Base-by-base conservation (phyloP, 1,140 invertebrate genomes). In the Pentalonia nigronervosa region DNA sequence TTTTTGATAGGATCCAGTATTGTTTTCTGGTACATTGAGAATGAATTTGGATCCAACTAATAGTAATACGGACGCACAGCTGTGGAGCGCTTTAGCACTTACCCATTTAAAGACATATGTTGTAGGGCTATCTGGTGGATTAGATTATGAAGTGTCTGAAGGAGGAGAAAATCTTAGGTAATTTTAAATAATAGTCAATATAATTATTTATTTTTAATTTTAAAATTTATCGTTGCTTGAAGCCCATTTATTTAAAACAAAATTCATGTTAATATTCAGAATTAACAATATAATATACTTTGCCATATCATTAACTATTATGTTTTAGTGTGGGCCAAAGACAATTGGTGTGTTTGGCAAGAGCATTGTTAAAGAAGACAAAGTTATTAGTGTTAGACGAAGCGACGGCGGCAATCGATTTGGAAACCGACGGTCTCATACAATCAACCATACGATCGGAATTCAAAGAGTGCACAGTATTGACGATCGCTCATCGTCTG, bases 401-500 rank as follows among this genome's bases (percentile, higher is more conserved):
- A 95, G 98, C 98, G 25, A 99, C 98, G 45, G 98, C 98, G 20
- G 98, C 98, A 94, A 98, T 99, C n/a, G 98, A 99, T 96, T 95
- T 98, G 88, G 98, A 98, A 96, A 98, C 98, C 0, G 98, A 99
- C 95, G 98, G 98, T 95, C 96, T 99, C 50, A 99, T 99, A 95
- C 96, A 98, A 96, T 96, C 96, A 95, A 99, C 98, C 1, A 99
- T 99, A 94, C 96, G 98, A 41, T 96, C 96, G 60, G 97, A 99
- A 95, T 99, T 99, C 95, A 96, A 96, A 94, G 96, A 98, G 94
- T 98, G 98, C 95, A 99, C 98, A 36, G 97, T 99, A 89, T 96
- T 99, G 53, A 99, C 98, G 0, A 99, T 99, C 95, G 98, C 98
- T 87, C 98, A 99, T 95, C 97, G 98, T 50, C 96, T 99, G 88